Percentiles rank a stretch among this genome's conserved stretches.
Evolutionary conservation across 2,888 invertebrate species (phyloP).

Genomic region (Brachyopa scutellaris): DNA sequence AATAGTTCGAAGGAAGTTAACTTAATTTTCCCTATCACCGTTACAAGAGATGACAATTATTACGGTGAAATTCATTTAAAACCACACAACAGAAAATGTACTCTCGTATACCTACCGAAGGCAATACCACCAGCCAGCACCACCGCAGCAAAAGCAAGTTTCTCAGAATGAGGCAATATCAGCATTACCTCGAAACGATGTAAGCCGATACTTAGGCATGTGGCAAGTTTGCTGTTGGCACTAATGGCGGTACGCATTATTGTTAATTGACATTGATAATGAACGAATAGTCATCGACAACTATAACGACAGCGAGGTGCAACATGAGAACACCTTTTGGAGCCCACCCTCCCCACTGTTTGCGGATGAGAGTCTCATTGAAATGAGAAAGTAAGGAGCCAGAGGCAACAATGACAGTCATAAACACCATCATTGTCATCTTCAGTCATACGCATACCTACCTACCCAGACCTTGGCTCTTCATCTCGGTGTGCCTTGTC

Average conservation of each 20-base stretch:
- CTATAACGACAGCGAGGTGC: slow-evolving; percentile 24
- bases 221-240: slow-evolving; percentile 44
- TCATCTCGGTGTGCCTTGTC: slow-evolving; percentile 1
- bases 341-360: slow-evolving; percentile 63
- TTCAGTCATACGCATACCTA: background rate
- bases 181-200: slow-evolving; percentile 57
- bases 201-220: slow-evolving; percentile 61
- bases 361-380: slow-evolving; percentile 27
- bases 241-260: slow-evolving; percentile 51
- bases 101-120: too few relatives aligned
- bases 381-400: slow-evolving; percentile 3
- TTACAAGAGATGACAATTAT: slow-evolving; percentile 60
- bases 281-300: slow-evolving; percentile 63
- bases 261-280: slow-evolving; percentile 72
- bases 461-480: slow-evolving; percentile 16
- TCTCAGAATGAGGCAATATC: slow-evolving; percentile 49
- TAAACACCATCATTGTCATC: slow-evolving; percentile 65
- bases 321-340: slow-evolving; percentile 66
- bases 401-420: slow-evolving; percentile 55
- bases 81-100: slow-evolving; percentile 46
- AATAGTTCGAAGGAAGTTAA: slow-evolving; percentile 46
- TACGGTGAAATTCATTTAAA: slow-evolving; percentile 64
- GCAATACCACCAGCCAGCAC: slow-evolving; percentile 10
- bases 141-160: slow-evolving; percentile 7
- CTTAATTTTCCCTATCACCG: slow-evolving; percentile 56